Evolutionary conservation across 2,113 vertebrate species (phyloP).

Genomic region (Aythya baeri): DNA sequence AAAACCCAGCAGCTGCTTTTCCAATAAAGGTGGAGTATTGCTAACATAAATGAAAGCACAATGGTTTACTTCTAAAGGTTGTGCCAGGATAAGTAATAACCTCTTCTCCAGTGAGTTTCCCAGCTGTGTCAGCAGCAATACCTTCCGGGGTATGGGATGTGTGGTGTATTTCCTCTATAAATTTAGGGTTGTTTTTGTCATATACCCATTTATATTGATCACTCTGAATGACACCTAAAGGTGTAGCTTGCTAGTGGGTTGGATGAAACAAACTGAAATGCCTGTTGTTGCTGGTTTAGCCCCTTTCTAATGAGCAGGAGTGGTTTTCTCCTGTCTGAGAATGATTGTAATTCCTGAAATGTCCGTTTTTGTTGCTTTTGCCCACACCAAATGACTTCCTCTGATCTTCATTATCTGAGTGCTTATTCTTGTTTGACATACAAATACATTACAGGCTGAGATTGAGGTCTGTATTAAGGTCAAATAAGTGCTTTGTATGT

Average conservation of each 20-base stretch:
- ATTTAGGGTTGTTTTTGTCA: neutral
- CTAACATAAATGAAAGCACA: neutral
- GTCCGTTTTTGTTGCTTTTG: neutral
- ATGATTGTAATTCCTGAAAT: neutral
- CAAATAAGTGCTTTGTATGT: neutral
- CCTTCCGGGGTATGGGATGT: neutral
- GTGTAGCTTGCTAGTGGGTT: neutral
- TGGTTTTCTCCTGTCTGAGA: neutral
- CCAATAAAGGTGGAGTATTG: neutral
- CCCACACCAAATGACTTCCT: neutral
- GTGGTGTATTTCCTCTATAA: neutral
- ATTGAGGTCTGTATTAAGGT: neutral
- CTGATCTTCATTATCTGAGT: neutral
- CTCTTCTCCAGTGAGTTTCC: neutral
- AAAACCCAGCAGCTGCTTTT: neutral
- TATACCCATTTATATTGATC: neutral
- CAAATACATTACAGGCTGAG: neutral
- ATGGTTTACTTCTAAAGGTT: neutral
- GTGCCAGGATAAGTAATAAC: neutral
- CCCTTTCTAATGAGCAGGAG: neutral
- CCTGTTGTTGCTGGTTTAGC: fast-evolving
- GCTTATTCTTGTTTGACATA: neutral
- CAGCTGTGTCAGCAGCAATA: neutral
- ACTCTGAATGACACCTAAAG: neutral
- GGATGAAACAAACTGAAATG: neutral